Evolutionary conservation across 2,888 invertebrate species (phyloP), one percentile per base, ranked within the genome.

Genomic region (Agrochola circellaris): DNA sequence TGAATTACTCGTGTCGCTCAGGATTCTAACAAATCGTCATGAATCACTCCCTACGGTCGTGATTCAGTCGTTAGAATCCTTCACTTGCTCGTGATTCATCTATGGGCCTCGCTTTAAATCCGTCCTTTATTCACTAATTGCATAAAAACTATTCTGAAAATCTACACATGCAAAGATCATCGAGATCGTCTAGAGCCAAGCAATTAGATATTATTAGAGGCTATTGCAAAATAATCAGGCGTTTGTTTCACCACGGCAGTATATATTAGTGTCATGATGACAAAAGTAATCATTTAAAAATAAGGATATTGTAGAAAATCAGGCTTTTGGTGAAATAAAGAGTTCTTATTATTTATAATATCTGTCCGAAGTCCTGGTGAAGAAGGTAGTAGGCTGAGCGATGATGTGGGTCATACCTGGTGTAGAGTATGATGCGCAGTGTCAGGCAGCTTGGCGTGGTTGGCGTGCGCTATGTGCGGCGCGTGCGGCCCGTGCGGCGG

Each of bases 381-480:
- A 26, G 69, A 17, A 26, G 26, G 11, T 7, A 20, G 13, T 20
- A n/a, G n/a, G 38, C 38, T 8, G 23, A 26, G 6, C 1, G 9
- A n/a, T 2, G n/a, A 5, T 0, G n/a, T 9, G 17, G 11, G 4
- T 61, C 2, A 20, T 69, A 95, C 95, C 95, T 97, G 97, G 88
- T 97, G 97, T 82, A 97, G 92, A 80, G 97, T 97, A 89, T 95
- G 95, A 79, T 97, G 97, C 69, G 97, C 97, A 67, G 97, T 97
- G 77, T 96, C 96, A 0, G 94, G 95, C 89, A 95, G 90, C 90
- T 95, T 93, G 81, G 94, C 90, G 70, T 88, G 90, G 88, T 82
- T 97, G 94, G 84, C 90, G 70, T 72, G 82, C 65, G 67, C 34
- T 11, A 68, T 61, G 38, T 62, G 81, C 97, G 92, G 91, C 97